Base-by-base conservation (phyloP, 2,888 invertebrate genomes). In the Tuberolachnus salignus region DNA sequence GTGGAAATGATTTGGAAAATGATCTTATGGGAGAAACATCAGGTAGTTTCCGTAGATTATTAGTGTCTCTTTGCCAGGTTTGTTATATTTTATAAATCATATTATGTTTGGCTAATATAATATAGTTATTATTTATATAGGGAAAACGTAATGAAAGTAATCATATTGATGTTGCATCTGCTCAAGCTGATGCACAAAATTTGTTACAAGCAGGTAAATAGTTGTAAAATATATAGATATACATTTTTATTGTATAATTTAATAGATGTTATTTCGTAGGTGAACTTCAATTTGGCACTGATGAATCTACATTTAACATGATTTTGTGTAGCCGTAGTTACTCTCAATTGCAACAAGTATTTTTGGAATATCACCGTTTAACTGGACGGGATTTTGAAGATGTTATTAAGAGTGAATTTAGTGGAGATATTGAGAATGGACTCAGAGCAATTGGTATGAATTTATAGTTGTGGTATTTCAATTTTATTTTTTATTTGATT, bases 1-100 rank as follows among this genome's bases (percentile, higher is more conserved):
- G 91, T 84, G 91, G 91, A 72, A 90, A 88, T 73, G 89, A 91
- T 53, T 87, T 97, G 83, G 96, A 97, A 84, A 90, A 91, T 71
- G 95, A 95, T 85, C 86, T 97, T 42, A 89, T 89, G 82, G 91
- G 92, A 70, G 98, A 98, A 85, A 97, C 97, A 1, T 94, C 94
- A 67, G 97, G 97, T 16, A 92, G 92, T 84, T 97, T 98, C 87
- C 92, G 93, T 85, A 90, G 96, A 75, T 88, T 98, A 59, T 90
- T 98, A 87, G 92, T 95, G 34, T 94, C 97, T 44, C 86, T 95
- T 19, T 92, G 92, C 84, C 91, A 91, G 85, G 92, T 90, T 84
- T 87, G 87, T 84, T 46, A 8, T 57, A 26, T 57, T n/a, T 34
- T 34, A 34, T 6, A 34, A 14, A 19, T 46, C n/a, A n/a, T n/a